phyloP scores from a whole-genome alignment of 2,797 vertebrate species.

The Stomatorhinus walkeri region DNA sequence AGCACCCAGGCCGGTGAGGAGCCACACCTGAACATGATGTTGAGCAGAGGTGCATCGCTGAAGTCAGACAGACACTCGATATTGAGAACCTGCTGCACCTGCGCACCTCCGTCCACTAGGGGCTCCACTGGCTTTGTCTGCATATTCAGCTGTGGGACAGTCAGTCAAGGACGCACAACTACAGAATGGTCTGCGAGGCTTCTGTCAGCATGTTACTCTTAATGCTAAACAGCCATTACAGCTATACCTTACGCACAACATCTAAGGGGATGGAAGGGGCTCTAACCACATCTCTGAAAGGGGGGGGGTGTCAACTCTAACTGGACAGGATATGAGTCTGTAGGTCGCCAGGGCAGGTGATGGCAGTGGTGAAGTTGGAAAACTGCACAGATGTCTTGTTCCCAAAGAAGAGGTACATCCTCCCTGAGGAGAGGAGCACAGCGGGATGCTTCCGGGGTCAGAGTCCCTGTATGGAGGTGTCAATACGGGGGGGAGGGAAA shows the following conservation, averaged over 20 bases:
- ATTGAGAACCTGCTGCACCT: slow-evolving; percentile 89
- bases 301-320: not conserved
- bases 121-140: slow-evolving; percentile 81
- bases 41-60: slow-evolving; percentile 69
- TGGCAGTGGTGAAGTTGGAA: slow-evolving; percentile 74
- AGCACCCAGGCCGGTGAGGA: not conserved
- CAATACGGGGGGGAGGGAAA: not conserved
- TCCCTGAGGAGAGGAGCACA: slow-evolving; percentile 54
- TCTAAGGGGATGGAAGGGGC: not conserved
- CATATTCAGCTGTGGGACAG: slow-evolving; percentile 72
- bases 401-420: slow-evolving; percentile 89
- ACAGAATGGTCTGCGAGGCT: not conserved
- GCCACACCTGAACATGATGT: slow-evolving; percentile 79
- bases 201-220: not conserved
- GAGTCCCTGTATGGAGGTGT: not conserved
- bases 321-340: slow-evolving; percentile 78
- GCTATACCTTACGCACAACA: not conserved
- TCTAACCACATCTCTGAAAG: not conserved
- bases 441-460: not conserved
- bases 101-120: slow-evolving; percentile 80
- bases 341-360: slow-evolving; percentile 76
- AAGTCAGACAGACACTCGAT: slow-evolving; percentile 85
- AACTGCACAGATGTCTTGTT: slow-evolving; percentile 91
- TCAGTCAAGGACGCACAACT: slow-evolving; percentile 58
- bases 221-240: not conserved